phyloP scores from a whole-genome alignment of 2,113 vertebrate genomes.

The Oxygymnocypris stewartii region DNA sequence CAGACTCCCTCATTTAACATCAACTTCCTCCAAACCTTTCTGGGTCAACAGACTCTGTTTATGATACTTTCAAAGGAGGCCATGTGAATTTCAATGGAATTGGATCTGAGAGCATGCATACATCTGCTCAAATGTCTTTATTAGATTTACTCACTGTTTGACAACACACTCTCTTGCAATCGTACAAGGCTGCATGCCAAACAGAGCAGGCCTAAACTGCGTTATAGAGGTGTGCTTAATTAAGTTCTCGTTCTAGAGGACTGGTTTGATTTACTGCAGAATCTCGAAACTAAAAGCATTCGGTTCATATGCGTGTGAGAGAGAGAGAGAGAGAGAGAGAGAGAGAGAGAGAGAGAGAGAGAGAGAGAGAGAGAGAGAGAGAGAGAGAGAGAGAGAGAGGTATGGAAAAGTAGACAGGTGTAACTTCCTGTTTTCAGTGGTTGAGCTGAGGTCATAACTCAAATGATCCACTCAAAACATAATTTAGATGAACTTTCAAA shows the following conservation, averaged over 20 bases:
- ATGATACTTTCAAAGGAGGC: constrained; percentile 29
- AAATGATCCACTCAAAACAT: neutral
- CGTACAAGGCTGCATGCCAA: neutral
- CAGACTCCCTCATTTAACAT: constrained; percentile 20
- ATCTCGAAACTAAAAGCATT: neutral
- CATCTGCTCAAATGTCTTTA: neutral
- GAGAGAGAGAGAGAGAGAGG: too few relatives aligned
- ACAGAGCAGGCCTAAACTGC: constrained; percentile 1
- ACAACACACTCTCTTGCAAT: constrained; percentile 14
- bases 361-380: too few relatives aligned
- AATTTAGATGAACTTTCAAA: neutral
- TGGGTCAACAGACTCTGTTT: constrained; percentile 38
- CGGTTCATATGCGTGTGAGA: neutral
- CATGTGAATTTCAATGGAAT: constrained; percentile 36
- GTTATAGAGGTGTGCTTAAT: neutral
- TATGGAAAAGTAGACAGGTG: constrained; percentile 14
- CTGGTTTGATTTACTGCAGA: constrained; percentile 5
- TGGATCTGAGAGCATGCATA: neutral
- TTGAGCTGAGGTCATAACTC: neutral
- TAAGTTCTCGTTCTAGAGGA: constrained; percentile 10
- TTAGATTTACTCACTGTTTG: constrained; percentile 19
- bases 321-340: too few relatives aligned
- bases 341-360: too few relatives aligned
- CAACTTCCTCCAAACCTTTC: constrained; percentile 12
- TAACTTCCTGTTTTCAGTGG: constrained; percentile 9